Base-by-base conservation (phyloP, 2,888 invertebrate genomes). In the Gastracanthus pulcherrimus region DNA sequence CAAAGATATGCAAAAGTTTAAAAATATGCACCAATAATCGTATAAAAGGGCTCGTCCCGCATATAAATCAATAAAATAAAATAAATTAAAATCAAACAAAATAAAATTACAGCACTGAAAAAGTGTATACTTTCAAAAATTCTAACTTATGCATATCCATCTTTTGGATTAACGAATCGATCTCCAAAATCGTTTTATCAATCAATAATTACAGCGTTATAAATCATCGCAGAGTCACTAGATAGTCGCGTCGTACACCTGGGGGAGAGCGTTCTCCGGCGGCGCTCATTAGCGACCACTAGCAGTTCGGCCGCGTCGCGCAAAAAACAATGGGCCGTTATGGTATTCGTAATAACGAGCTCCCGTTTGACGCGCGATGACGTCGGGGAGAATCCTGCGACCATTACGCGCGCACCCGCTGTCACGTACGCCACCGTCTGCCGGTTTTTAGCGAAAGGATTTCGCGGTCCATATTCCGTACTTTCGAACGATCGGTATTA, bases 271-370 rank as follows among this genome's bases (percentile, higher is more conserved):
- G 6, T 0, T n/a, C n/a, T 29, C 45, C 3, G 38, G 13, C 31
- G 23, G 19, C 31, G 29, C 38, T 78, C 38, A 77, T 86, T 83
- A 82, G 34, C 19, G 23, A 6, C 29, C 45, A 83, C 77, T 84
- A 72, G 60, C 71, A 85, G 79, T 84, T 84, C 41, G 29, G n/a
- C 11, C 67, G 64, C 83, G 84, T 82, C 81, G 74, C 31, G 31
- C 19, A 82, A 83, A 67, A 83, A 74, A 83, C 76, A 85, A 85
- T 85, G 69, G 58, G 75, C 70, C 75, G 80, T 84, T 84, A 82
- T 45, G 41, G n/a, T 62, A 60, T 74, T 74, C 60, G 55, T 72
- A 72, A 79, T 77, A 67, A 45, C 66, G 60, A 51, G 55, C 76
- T 83, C 80, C 71, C 81, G 74, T 85, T 80, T 83, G 66, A 78